These are phyloP conservation scores for Lophotis ruficrista DNA, from an alignment of 2,113 vertebrate genomes.

Conservation along the genomic window DNA sequence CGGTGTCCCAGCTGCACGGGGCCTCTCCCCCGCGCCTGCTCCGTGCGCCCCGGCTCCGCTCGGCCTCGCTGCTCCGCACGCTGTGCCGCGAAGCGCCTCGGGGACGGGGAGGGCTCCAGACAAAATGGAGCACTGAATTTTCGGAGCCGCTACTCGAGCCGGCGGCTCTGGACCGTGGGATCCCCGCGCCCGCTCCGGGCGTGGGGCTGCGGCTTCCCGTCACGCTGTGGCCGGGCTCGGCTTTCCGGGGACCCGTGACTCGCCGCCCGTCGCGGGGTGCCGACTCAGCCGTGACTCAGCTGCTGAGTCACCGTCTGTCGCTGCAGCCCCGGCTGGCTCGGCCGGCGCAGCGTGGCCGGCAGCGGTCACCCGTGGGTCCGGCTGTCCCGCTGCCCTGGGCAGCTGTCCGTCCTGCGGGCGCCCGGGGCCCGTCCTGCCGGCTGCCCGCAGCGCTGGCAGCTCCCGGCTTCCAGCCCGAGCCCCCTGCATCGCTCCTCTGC, in stretches of 20 bases:
- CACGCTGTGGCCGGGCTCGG: not conserved
- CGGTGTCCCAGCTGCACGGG: rapidly evolving
- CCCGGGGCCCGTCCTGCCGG: rapidly evolving
- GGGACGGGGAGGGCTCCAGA: not conserved
- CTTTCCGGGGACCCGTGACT: conserved; percentile 17
- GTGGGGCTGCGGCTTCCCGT: not conserved
- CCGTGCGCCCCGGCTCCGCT: not conserved
- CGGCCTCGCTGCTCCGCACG: not conserved
- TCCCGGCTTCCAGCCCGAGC: not conserved
- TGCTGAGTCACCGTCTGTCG: conserved; percentile 57
- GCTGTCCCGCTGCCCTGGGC: not conserved
- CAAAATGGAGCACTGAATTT: conserved; percentile 21
- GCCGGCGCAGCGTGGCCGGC: not conserved
- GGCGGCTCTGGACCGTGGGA: not conserved
- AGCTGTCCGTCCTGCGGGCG: not conserved
- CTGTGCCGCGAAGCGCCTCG: rapidly evolving
- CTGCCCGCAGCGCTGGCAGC: not conserved
- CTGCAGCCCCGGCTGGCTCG: not conserved
- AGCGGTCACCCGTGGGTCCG: not conserved
- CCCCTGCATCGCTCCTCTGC: rapidly evolving
- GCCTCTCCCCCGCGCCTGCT: not conserved
- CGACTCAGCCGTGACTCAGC: conserved; percentile 55
- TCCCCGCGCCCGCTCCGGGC: not conserved
- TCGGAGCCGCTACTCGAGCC: not conserved
- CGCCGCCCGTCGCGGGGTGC: not conserved